phyloP scores from a whole-genome alignment of 2,113 vertebrate genomes.

The Agapornis roseicollis region DNA sequence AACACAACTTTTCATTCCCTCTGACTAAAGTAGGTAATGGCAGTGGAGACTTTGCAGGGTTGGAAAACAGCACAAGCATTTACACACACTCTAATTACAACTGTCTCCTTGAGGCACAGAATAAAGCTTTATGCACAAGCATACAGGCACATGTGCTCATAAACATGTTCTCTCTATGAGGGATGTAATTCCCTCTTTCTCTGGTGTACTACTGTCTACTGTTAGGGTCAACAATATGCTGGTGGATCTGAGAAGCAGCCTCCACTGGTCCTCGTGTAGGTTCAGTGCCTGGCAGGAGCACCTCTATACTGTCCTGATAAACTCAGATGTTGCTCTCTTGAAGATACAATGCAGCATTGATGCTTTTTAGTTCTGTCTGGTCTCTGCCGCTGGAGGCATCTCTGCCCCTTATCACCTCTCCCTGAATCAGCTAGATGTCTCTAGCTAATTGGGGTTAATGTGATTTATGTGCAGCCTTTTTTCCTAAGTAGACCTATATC shows the following conservation, averaged over 20 bases:
- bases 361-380: neutral
- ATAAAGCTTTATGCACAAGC: neutral
- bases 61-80: neutral
- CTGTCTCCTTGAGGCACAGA: neutral
- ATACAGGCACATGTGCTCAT: neutral
- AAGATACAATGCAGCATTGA: neutral
- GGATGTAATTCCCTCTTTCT: neutral
- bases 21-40: neutral
- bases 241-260: neutral
- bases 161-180: rapidly evolving
- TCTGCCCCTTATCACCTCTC: neutral
- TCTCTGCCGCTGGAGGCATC: neutral
- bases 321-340: neutral
- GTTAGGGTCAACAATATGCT: neutral
- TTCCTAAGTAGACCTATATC: neutral
- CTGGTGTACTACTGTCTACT: neutral
- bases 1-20: neutral
- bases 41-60: neutral
- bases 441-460: neutral
- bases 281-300: neutral
- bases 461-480: neutral
- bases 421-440: neutral
- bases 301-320: neutral
- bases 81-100: neutral
- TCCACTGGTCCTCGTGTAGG: neutral